These are phyloP conservation scores for Aleadryas rufinucha DNA, from an alignment of 2,113 vertebrate genomes.

Conservation along the genomic window DNA sequence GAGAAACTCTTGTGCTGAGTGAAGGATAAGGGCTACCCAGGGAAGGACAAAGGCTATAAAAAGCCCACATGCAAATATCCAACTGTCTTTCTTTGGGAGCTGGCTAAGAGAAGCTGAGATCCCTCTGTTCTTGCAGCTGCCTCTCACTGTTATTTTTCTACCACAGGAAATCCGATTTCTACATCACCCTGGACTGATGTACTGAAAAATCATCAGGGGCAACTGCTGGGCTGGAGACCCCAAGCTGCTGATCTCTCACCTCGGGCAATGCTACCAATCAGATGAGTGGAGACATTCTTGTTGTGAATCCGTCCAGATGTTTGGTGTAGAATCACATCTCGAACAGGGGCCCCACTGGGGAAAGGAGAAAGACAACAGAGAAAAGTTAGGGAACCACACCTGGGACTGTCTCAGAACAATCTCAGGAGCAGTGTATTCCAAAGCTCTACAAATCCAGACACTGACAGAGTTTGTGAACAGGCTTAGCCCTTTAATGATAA, in stretches of 20 bases:
- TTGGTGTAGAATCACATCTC: slow-evolving; percentile 88
- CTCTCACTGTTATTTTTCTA: neutral
- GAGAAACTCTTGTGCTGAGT: neutral
- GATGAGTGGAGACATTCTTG: slow-evolving; percentile 96
- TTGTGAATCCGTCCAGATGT: slow-evolving; percentile 96
- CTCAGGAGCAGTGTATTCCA: neutral
- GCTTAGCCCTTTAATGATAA: neutral
- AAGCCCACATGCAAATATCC: neutral
- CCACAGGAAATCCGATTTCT: neutral
- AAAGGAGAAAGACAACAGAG: neutral
- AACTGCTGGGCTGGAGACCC: neutral
- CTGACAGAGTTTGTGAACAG: neutral
- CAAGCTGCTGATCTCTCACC: slow-evolving; percentile 49
- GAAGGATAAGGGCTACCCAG: neutral
- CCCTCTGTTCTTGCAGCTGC: neutral
- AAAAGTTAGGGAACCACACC: neutral
- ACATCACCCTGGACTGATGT: neutral
- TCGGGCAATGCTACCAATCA: slow-evolving; percentile 91
- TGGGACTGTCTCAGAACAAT: neutral
- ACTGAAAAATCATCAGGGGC: neutral
- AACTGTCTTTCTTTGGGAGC: neutral
- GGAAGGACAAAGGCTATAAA: neutral
- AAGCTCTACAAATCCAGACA: neutral
- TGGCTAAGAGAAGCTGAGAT: neutral
- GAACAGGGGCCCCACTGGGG: slow-evolving; percentile 77